These are phyloP conservation scores for Rhopilema esculentum DNA, from an alignment of 30 jellyfish, hydroid and myxozoan genomes.

Conservation along the genomic window DNA sequence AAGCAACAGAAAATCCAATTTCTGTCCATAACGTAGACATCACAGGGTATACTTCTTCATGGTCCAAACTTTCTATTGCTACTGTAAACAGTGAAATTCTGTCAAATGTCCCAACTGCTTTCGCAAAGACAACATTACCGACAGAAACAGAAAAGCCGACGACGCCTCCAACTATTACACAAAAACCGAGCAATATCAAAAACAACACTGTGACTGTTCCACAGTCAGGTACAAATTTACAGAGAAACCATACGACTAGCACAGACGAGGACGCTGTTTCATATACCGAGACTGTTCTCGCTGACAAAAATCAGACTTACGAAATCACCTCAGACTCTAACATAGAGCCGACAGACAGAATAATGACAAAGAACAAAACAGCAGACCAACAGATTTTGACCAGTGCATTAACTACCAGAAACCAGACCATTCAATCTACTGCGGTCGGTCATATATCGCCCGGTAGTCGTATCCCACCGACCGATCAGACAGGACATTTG, in stretches of 20 bases:
- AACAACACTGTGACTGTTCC: background rate
- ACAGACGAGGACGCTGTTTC: background rate
- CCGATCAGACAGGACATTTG: conserved; percentile 24
- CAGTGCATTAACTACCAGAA: background rate
- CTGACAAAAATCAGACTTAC: conserved; percentile 34
- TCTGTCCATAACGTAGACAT: background rate
- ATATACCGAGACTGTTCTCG: background rate
- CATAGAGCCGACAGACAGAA: background rate
- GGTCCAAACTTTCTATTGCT: background rate
- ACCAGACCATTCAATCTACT: background rate
- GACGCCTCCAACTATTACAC: background rate
- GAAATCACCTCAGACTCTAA: conserved; percentile 15
- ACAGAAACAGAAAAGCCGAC: background rate
- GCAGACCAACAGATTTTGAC: background rate
- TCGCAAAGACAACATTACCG: background rate
- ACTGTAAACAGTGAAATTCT: background rate
- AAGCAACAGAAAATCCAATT: background rate
- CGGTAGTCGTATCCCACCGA: conserved; percentile 3
- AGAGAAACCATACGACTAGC: background rate
- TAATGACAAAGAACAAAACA: background rate
- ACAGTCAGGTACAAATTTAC: too few relatives aligned
- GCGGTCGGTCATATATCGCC: conserved; percentile 53
- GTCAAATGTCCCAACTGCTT: background rate
- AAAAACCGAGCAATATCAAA: background rate
- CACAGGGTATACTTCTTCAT: background rate